These are phyloP conservation scores for Lanius ludovicianus DNA, from an alignment of 2,113 vertebrate genomes.

Conservation along the genomic window DNA sequence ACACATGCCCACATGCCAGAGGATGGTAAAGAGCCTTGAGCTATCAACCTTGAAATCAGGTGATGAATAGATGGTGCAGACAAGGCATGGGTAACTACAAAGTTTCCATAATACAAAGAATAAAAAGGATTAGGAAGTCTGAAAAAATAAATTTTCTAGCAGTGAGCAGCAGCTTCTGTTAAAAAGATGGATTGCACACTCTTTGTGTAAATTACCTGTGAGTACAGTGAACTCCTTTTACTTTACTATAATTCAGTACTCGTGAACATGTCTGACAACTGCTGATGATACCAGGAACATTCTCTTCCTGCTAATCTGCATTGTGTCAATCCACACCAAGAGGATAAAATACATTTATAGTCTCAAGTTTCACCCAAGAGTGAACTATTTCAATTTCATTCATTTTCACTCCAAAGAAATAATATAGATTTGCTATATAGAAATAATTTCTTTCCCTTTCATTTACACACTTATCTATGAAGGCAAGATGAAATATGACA, in stretches of 20 bases:
- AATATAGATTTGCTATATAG: slow-evolving; percentile 57
- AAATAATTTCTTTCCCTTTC: slow-evolving; percentile 69
- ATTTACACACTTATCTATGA: slow-evolving; percentile 67
- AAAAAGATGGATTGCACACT: slow-evolving; percentile 14
- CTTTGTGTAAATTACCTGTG: slow-evolving; percentile 37
- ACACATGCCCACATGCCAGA: accelerated
- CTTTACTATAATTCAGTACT: slow-evolving; percentile 40
- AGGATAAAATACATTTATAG: slow-evolving; percentile 67
- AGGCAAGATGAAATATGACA: slow-evolving; percentile 49
- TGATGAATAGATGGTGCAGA: neutral
- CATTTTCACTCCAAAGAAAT: slow-evolving; percentile 68
- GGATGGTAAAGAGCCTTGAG: neutral
- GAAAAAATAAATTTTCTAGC: neutral
- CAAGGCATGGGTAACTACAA: neutral
- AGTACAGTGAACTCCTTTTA: neutral
- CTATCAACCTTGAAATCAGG: neutral
- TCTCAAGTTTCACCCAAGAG: slow-evolving; percentile 62
- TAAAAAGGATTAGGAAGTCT: neutral
- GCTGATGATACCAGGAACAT: slow-evolving; percentile 13
- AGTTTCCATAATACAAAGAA: neutral
- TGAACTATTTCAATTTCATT: slow-evolving; percentile 72
- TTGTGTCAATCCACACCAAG: slow-evolving; percentile 46
- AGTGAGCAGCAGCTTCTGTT: neutral
- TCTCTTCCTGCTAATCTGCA: slow-evolving; percentile 49
- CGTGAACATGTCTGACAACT: neutral